Percentiles rank a stretch among this genome's conserved stretches.
phyloP scores from a whole-genome alignment of 2,797 vertebrate species.

The Pipistrellus pipistrellus region DNA sequence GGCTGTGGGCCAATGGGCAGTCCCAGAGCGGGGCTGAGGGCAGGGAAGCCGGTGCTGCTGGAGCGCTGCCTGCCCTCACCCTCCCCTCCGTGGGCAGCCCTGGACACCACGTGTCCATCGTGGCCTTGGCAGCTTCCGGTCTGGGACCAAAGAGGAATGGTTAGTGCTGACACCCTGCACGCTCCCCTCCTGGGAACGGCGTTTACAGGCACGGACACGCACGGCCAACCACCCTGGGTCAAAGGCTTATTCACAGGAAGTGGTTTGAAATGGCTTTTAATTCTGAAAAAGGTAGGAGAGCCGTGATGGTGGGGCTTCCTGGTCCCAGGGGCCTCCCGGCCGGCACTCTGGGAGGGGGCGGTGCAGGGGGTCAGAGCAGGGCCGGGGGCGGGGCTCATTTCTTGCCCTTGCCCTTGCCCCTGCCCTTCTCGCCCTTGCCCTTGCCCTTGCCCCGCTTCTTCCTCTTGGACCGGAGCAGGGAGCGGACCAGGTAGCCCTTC shows the following conservation, averaged over 20 bases:
- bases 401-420: conserved; percentile 84
- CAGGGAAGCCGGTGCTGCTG: neutral
- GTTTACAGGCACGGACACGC: accelerated
- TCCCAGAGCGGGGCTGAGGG: neutral
- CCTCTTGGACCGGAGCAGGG: conserved; percentile 87
- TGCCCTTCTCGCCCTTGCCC: conserved; percentile 79
- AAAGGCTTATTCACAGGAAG: neutral
- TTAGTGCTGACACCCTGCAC: accelerated
- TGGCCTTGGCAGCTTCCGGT: neutral
- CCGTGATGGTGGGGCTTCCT: accelerated
- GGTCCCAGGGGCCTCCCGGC: neutral
- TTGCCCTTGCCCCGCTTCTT: conserved; percentile 90
- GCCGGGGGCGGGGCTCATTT: neutral
- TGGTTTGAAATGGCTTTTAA: neutral
- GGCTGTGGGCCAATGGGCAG: neutral
- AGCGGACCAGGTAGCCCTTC: conserved; percentile 93
- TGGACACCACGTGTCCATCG: too few relatives aligned
- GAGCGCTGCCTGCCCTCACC: neutral
- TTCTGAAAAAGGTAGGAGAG: neutral
- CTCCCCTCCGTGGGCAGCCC: neutral
- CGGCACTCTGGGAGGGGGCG: accelerated
- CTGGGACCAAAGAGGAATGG: neutral
- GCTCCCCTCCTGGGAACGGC: accelerated
- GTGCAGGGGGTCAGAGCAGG: accelerated
- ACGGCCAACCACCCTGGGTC: neutral